These are phyloP conservation scores for Notocelia uddmanniana DNA, from an alignment of 2,888 invertebrate species.

Conservation along the genomic window DNA sequence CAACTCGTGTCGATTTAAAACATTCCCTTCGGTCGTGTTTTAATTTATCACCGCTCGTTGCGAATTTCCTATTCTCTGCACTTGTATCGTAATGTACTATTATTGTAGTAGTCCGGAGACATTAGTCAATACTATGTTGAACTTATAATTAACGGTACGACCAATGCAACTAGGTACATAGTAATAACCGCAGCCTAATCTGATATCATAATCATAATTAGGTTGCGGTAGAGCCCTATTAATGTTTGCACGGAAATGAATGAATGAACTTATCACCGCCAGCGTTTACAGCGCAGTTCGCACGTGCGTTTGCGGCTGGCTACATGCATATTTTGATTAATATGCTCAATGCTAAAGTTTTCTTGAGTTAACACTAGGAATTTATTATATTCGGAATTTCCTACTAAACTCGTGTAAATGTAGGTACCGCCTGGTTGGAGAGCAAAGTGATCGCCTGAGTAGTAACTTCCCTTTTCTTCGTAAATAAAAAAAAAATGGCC, in stretches of 20 bases:
- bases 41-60: too few relatives aligned
- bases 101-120: too few relatives aligned
- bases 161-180: conserved; percentile 11
- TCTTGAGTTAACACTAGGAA: not conserved
- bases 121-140: too few relatives aligned
- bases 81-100: too few relatives aligned
- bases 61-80: too few relatives aligned
- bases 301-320: not conserved
- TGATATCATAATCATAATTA: conserved; percentile 29
- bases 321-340: not conserved
- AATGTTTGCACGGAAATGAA: conserved; percentile 6
- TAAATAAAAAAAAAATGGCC: too few relatives aligned
- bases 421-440: too few relatives aligned
- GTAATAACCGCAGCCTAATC: conserved; percentile 26
- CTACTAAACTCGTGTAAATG: not conserved
- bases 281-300: not conserved
- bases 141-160: not conserved
- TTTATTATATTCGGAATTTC: not conserved
- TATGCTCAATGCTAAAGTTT: not conserved
- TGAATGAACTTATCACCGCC: conserved; percentile 1
- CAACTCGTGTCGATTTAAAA: too few relatives aligned
- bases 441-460: not conserved
- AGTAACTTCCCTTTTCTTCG: not conserved
- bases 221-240: conserved; percentile 7
- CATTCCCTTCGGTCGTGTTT: too few relatives aligned